These are phyloP conservation scores for Chanos chanos DNA, from an alignment of 2,797 vertebrate genomes.

Conservation along the genomic window DNA sequence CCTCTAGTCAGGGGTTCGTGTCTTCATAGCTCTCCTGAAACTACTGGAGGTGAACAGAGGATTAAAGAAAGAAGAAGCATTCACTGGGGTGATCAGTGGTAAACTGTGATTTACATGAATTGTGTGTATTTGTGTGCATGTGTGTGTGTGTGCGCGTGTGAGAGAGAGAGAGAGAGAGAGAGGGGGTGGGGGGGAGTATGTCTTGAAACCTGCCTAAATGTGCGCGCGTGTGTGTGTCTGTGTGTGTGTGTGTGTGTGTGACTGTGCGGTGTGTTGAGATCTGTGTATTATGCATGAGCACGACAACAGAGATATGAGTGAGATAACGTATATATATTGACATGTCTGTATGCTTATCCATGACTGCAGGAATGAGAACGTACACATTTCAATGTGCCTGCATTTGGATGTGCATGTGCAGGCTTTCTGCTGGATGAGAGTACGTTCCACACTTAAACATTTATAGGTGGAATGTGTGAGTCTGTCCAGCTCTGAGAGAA, in stretches of 20 bases:
- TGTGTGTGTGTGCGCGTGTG: not conserved
- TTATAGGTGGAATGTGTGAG: too few relatives aligned
- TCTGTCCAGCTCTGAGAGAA: too few relatives aligned
- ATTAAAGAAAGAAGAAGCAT: slow-evolving; percentile 13
- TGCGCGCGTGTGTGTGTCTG: slow-evolving; percentile 4
- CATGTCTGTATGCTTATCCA: too few relatives aligned
- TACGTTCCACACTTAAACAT: too few relatives aligned
- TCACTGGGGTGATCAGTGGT: not conserved
- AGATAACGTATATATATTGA: too few relatives aligned
- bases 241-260: slow-evolving; percentile 9
- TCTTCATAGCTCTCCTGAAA: slow-evolving; percentile 13
- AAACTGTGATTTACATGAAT: not conserved
- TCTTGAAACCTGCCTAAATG: not conserved
- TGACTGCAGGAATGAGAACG: too few relatives aligned
- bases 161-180: not conserved
- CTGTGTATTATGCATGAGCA: too few relatives aligned
- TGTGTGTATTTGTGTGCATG: not conserved
- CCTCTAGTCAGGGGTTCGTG: too few relatives aligned
- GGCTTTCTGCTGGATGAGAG: not conserved
- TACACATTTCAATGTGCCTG: too few relatives aligned
- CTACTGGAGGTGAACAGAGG: slow-evolving; percentile 11
- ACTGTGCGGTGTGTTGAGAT: too few relatives aligned
- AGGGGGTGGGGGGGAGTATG: not conserved
- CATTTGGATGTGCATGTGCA: not conserved
- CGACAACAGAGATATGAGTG: too few relatives aligned